A percentile compares a stretch with the other conserved stretches of the same genome.
Conservation (phyloP, 2,797 vertebrate species). For the Pangasius mekongensis region DNA sequence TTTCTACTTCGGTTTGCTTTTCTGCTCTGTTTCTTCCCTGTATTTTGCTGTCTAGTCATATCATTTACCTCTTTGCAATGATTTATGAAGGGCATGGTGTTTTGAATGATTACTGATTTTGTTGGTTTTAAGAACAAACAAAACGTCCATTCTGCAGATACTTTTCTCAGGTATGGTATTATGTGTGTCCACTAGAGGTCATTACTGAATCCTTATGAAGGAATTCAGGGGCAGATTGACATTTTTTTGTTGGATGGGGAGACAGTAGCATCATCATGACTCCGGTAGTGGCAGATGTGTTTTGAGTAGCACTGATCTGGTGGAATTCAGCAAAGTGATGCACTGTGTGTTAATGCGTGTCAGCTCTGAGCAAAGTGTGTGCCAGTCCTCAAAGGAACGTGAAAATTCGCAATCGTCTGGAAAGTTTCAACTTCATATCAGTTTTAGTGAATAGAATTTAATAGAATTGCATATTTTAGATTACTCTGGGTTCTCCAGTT, state of each 20-base stretch:
- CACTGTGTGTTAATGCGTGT: not conserved
- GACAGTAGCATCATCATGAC: not conserved
- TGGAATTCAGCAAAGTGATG: not conserved
- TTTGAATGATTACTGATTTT: not conserved
- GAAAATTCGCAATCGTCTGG: not conserved
- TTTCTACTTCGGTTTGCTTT: not conserved
- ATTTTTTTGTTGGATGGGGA: not conserved
- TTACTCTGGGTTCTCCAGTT: not conserved
- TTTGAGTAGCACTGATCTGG: not conserved
- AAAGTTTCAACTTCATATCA: not conserved
- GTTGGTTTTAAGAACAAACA: not conserved
- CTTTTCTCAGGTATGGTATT: not conserved
- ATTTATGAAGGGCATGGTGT: not conserved
- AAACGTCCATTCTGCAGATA: not conserved
- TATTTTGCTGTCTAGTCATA: not conserved
- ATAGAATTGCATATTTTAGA: not conserved
- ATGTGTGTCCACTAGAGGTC: constrained; percentile 56
- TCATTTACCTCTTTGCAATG: not conserved
- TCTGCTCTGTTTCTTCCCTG: not conserved
- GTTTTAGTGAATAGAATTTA: not conserved
- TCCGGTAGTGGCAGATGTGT: not conserved
- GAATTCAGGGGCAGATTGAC: not conserved
- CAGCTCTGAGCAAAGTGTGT: not conserved
- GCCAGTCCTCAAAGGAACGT: not conserved
- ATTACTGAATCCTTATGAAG: constrained; percentile 32